Evolutionary conservation across 2,888 invertebrate species (phyloP).

Genomic region (Polia nebulosa): DNA sequence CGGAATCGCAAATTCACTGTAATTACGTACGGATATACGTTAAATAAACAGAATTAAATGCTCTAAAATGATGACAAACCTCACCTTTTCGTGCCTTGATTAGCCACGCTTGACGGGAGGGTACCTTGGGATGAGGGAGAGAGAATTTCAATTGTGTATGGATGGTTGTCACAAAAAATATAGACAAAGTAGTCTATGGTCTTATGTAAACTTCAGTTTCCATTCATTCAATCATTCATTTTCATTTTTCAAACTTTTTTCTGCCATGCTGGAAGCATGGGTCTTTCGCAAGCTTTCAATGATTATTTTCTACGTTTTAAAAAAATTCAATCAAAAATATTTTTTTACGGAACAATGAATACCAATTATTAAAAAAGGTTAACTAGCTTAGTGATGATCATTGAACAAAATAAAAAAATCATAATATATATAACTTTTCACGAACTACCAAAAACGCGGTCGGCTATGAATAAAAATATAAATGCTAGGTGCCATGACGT

Average conservation of each 20-base stretch:
- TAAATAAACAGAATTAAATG: constrained; percentile 67
- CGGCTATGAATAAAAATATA: too few relatives aligned
- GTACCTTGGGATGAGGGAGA: constrained; percentile 79
- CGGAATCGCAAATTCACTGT: constrained; percentile 60
- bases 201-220: constrained; percentile 33
- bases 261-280: not conserved
- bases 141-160: constrained; percentile 75
- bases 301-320: too few relatives aligned
- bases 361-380: too few relatives aligned
- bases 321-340: too few relatives aligned
- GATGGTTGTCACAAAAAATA: constrained; percentile 66
- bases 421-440: too few relatives aligned
- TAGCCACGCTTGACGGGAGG: constrained; percentile 95
- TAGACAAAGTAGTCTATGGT: constrained; percentile 61
- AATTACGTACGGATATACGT: constrained; percentile 60
- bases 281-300: not conserved
- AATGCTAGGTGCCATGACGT: too few relatives aligned
- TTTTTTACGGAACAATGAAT: too few relatives aligned
- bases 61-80: constrained; percentile 80
- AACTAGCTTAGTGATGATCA: too few relatives aligned
- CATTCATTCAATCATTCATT: constrained; percentile 55
- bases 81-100: constrained; percentile 96
- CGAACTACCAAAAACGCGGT: too few relatives aligned
- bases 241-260: constrained; percentile 8
- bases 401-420: too few relatives aligned